A percentile compares a stretch with the other conserved stretches of the same genome.
These are phyloP conservation scores for Papilio helenus DNA, from an alignment of 1,140 invertebrate species.

Conservation along the genomic window DNA sequence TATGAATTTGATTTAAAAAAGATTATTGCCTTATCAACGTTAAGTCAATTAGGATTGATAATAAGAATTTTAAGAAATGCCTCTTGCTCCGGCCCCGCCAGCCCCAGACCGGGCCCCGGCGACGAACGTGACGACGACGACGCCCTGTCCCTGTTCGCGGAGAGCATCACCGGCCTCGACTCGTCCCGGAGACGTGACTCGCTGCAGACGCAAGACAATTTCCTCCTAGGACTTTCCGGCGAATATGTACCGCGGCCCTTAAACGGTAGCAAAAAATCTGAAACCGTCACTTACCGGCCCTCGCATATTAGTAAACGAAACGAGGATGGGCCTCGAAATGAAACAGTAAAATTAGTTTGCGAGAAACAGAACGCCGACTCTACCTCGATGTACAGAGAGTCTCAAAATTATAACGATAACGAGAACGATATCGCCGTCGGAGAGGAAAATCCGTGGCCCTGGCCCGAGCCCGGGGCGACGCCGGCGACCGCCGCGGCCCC, in stretches of 20 bases:
- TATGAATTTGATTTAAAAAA: too few relatives aligned
- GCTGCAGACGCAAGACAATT: background rate
- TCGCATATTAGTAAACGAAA: slow-evolving; percentile 45
- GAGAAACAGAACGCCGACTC: slow-evolving; percentile 66
- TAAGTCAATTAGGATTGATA: too few relatives aligned
- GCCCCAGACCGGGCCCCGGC: slow-evolving; percentile 33
- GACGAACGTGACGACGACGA: slow-evolving; percentile 68
- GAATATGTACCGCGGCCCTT: slow-evolving; percentile 56
- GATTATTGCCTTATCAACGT: too few relatives aligned
- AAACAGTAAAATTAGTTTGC: slow-evolving; percentile 50
- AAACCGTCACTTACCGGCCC: slow-evolving; percentile 50
- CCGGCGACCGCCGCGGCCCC: background rate
- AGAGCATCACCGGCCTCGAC: slow-evolving; percentile 67
- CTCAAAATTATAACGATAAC: background rate
- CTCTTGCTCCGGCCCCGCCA: slow-evolving; percentile 36
- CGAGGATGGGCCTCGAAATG: background rate
- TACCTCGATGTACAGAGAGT: slow-evolving; percentile 47
- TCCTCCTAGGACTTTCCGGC: slow-evolving; percentile 38
- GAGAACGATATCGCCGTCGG: background rate
- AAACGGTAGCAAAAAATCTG: slow-evolving; percentile 27
- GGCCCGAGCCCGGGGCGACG: background rate
- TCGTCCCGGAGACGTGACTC: slow-evolving; percentile 49
- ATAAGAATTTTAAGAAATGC: too few relatives aligned
- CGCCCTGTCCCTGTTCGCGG: slow-evolving; percentile 68
- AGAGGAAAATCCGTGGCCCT: background rate